Base-by-base conservation (phyloP, 2,113 vertebrate genomes). In the Salvelinus fontinalis region DNA sequence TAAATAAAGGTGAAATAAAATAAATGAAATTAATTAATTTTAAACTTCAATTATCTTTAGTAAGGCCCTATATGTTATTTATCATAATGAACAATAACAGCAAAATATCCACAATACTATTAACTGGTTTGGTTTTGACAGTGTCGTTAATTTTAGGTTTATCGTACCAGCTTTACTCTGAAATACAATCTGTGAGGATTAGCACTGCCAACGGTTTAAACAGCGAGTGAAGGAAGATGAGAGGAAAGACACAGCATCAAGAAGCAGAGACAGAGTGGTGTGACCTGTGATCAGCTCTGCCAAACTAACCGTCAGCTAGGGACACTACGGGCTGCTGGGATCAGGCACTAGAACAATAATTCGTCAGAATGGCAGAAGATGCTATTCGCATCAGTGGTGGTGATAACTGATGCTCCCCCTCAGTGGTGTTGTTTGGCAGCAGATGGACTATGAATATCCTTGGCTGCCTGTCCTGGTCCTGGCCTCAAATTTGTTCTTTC, bases 371-470 rank as follows among this genome's bases (percentile, higher is more conserved):
- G 84, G 83, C 79, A 82, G 70, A 75, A 67, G 79, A 84, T 85
- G 88, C 84, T 86, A 86, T 84, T 84, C 76, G 57, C 84, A 91
- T 90, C 80, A 87, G 81, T 27, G 67, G 71, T 75, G 48, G 31
- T 83, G 80, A 82, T n/a, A 60, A 89, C 82, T 75, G 82, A 80
- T 22, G 78, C 70, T 16, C 27, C 48, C 48, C 64, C 31, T 68
- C 81, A 73, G 72, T 67, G 26, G 26, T n/a, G 65, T 8, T 54
- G 51, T 16, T 54, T 62, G 59, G n/a, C 18, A 22, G 59, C 31
- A 91, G 83, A 84, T 84, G 88, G 86, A 76, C 16, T 34, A 71
- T 8, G 81, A 82, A 72, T 83, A 16, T 14, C 74, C 73, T 75
- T 85, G 86, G 75, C 85, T 80, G 78, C 59, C 71, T 71, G 67